Evolutionary conservation across 2,113 vertebrate species (phyloP).

Genomic region (Elephas maximus): DNA sequence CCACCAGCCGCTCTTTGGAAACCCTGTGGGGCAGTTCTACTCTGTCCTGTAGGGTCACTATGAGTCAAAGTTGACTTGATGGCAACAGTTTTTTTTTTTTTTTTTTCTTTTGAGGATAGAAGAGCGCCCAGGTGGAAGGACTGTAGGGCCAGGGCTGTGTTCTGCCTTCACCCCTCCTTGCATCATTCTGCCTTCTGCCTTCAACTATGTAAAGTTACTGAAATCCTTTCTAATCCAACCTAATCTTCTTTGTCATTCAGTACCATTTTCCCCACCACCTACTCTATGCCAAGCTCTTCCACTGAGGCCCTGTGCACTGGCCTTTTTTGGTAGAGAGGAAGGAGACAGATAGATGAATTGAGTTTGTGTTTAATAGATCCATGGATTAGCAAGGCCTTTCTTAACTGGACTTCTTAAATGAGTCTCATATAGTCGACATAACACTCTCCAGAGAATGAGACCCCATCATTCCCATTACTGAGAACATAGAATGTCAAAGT

Average conservation of each 20-base stretch:
- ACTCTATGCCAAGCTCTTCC: not conserved
- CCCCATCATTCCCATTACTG: not conserved
- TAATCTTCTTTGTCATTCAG: not conserved
- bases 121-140: rapidly evolving
- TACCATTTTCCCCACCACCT: not conserved
- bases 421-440: not conserved
- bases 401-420: not conserved
- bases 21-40: too few species aligned
- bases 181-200: not conserved
- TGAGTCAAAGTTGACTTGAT: too few species aligned
- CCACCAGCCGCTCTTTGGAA: too few species aligned
- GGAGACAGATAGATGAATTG: not conserved
- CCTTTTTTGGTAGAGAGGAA: not conserved
- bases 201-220: not conserved
- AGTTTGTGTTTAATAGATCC: not conserved
- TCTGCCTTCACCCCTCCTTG: not conserved
- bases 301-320: not conserved
- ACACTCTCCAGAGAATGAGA: not conserved
- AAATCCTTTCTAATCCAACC: not conserved
- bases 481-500: not conserved
- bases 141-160: not conserved
- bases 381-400: not conserved
- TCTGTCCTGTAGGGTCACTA: too few species aligned
- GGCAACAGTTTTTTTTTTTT: too few species aligned
- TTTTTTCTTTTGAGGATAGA: too few species aligned